phyloP scores from a whole-genome alignment of 2,888 invertebrate genomes.

The Spilosoma lubricipeda region DNA sequence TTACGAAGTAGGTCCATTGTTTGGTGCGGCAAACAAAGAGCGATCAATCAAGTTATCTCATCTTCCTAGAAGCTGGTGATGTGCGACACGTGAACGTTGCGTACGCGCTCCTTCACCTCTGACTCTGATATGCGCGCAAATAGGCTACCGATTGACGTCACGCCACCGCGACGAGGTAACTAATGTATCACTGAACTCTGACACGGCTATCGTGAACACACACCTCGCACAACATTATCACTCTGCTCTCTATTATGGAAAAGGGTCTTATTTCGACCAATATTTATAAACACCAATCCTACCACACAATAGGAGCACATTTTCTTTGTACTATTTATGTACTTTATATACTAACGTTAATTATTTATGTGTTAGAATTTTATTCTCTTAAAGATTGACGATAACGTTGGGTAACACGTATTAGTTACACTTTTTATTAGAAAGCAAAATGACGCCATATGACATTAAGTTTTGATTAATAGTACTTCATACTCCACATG shows the following conservation, averaged over 20 bases:
- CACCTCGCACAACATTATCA: constrained; percentile 16
- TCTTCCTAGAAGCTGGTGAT: constrained; percentile 68
- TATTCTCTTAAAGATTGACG: background rate
- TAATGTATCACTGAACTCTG: constrained; percentile 42
- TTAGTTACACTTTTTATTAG: background rate
- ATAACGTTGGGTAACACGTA: background rate
- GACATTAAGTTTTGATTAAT: too few species aligned
- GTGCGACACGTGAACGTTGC: constrained; percentile 70
- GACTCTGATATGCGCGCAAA: constrained; percentile 57
- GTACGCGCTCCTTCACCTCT: constrained; percentile 78
- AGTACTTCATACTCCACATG: too few species aligned
- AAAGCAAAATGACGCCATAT: background rate
- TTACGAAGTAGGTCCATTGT: background rate
- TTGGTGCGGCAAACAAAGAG: constrained; percentile 67
- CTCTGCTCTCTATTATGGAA: constrained; percentile 1
- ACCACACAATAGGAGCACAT: background rate
- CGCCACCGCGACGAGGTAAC: constrained; percentile 64
- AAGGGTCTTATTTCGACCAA: constrained; percentile 1
- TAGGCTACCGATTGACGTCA: constrained; percentile 83
- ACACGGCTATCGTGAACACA: constrained; percentile 18
- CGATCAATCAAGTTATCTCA: constrained; percentile 71
- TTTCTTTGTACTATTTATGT: background rate
- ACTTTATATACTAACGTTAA: too few species aligned
- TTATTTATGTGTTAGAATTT: background rate
- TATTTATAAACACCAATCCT: background rate